Evolutionary conservation across 2,888 invertebrate species (phyloP), one percentile per base, ranked within the genome.

Genomic region (Dichetophora obliterata): DNA sequence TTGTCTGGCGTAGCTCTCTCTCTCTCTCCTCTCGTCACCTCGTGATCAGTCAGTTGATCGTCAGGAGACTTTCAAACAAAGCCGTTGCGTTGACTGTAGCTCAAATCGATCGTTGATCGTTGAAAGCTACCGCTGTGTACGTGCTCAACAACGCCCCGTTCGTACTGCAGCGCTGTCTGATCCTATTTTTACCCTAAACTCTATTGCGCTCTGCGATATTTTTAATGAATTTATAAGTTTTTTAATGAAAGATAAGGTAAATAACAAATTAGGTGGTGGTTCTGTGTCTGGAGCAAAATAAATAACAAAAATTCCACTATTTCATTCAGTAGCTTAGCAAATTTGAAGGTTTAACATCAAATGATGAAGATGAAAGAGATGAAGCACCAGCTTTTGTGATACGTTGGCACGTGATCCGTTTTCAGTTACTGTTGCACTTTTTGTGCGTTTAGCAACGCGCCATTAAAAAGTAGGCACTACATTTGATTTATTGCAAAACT

Each of bases 51-150:
- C 16, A n/a, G 31, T 16, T 34, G 31, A 22, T 31, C 2, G 34
- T 77, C 77, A 74, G 72, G 71, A 74, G 72, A 70, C 76, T 22
- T 70, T 22, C 70, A n/a, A 11, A 24, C 22, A 31, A 27, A 63
- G 27, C 31, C 16, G 27, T 34, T 63, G 63, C 22, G 19, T n/a
- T 19, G 22, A 31, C 63, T 34, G 43, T 43, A 24, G 61, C 59
- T 22, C 34, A 52, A 48, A 63, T 74, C 74, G 74, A 74, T 76
- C 43, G 43, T 43, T 76, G 83, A 82, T 83, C 83, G 84, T 78
- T 83, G 82, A 83, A 81, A 81, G 83, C 82, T 81, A 80, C 82
- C 81, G 82, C 81, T 77, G 61, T 78, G 79, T 78, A 83, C 83
- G 83, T 83, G 82, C 74, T 54, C 72, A 73, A 75, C 68, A 76